phyloP scores from a whole-genome alignment of 2,797 vertebrate species.

The Sternotherus odoratus region DNA sequence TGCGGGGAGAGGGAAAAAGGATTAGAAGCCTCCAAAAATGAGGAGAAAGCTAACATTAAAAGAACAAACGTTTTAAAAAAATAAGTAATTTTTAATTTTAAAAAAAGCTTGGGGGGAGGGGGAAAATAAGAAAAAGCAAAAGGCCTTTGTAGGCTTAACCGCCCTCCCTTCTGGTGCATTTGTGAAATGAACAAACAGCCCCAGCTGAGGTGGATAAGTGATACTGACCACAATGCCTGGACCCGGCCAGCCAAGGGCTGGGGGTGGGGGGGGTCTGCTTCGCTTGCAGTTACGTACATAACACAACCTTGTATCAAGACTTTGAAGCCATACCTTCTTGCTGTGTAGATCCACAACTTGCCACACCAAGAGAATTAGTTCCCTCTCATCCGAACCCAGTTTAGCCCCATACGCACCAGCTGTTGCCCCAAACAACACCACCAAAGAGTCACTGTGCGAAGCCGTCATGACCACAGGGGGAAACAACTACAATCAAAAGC shows the following conservation, averaged over 20 bases:
- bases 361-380: slow-evolving; percentile 99
- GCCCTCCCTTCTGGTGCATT: not conserved
- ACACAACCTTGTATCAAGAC: not conserved
- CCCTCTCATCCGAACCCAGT: slow-evolving; percentile 99
- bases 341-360: slow-evolving; percentile 98
- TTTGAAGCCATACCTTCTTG: slow-evolving; percentile 92
- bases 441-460: slow-evolving; percentile 94
- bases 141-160: not conserved
- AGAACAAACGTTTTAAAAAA: not conserved
- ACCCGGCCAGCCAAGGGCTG: not conserved
- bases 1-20: not conserved
- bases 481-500: slow-evolving; percentile 96
- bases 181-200: slow-evolving; percentile 49
- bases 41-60: not conserved
- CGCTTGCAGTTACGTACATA: not conserved
- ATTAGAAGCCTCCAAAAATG: not conserved
- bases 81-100: not conserved
- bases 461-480: slow-evolving; percentile 94
- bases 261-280: not conserved
- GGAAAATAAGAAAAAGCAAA: not conserved
- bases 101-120: not conserved
- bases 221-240: not conserved
- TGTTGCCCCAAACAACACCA: slow-evolving; percentile 99
- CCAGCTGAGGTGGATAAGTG: not conserved
- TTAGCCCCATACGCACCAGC: slow-evolving; percentile 98